These are phyloP conservation scores for Diplolepis rosae DNA, from an alignment of 2,888 invertebrate genomes.

Conservation along the genomic window DNA sequence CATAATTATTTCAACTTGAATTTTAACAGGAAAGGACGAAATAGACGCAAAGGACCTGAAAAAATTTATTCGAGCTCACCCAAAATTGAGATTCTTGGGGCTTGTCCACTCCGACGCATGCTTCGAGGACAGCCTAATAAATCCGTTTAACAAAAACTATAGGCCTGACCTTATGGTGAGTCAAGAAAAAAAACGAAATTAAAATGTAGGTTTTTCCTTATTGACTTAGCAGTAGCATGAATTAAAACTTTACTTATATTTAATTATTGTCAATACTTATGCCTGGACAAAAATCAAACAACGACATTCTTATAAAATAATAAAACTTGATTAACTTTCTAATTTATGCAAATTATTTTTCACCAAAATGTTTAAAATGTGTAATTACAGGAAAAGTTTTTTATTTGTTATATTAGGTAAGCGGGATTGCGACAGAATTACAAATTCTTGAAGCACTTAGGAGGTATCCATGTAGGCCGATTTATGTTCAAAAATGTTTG, in stretches of 20 bases:
- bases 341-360: too few relatives aligned
- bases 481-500: slow-evolving; percentile 81
- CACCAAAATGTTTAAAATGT: too few relatives aligned
- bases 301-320: too few relatives aligned
- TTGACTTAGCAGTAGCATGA: too few relatives aligned
- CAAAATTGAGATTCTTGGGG: slow-evolving; percentile 76
- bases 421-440: slow-evolving; percentile 76
- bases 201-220: too few relatives aligned
- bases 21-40: slow-evolving; percentile 74
- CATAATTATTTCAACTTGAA: neutral
- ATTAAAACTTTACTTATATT: too few relatives aligned
- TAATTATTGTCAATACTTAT: too few relatives aligned
- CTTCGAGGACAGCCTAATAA: slow-evolving; percentile 75
- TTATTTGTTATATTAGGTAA: slow-evolving; percentile 67
- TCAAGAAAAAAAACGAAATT: too few relatives aligned
- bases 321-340: too few relatives aligned
- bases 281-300: too few relatives aligned
- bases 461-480: slow-evolving; percentile 76
- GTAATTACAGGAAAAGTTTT: too few relatives aligned
- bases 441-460: slow-evolving; percentile 78
- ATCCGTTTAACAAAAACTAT: slow-evolving; percentile 72
- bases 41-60: slow-evolving; percentile 73
- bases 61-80: slow-evolving; percentile 74
- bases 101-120: slow-evolving; percentile 76
- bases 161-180: slow-evolving; percentile 73